Base-by-base conservation (phyloP, 2,888 invertebrate genomes). In the Trilocha varians region DNA sequence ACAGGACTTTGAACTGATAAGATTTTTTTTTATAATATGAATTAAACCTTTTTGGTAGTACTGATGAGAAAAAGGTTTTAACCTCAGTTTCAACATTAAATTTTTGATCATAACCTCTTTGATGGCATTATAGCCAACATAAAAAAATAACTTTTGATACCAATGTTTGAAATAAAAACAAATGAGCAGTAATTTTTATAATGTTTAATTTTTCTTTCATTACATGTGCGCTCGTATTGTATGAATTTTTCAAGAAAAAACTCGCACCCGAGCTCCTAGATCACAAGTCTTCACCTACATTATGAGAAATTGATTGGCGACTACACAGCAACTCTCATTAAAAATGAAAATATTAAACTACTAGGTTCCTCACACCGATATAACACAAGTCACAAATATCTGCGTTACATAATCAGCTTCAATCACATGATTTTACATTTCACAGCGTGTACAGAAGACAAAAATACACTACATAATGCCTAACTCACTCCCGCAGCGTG, bases 161-260 rank as follows among this genome's bases (percentile, higher is more conserved):
- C 13, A 6, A 18, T 11, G 6, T 35, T 16, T 11, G 14, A 15
- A 35, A 15, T 35, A 16, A 35, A 15, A 15, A 15, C 8, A 11
- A 35, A 14, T 35, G 8, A 5, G 35, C 16, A 41, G 42, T 32
- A n/a, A 37, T 33, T 42, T 39, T 16, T 36, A 32, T 36, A 13
- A 36, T 39, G 11, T 34, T 42, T 39, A 59, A 61, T 65, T 69
- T 62, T 63, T 71, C 75, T 71, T 72, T 60, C 61, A 55, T 34
- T 40, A 35, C 36, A 41, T 43, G 41, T 65, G 71, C 61, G 68
- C 78, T 79, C 82, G 65, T 55, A 53, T 47, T 45, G 65, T 52
- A 59, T 73, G 78, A 74, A 69, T 72, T 84, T 84, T 82, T 78
- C 65, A 50, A 47, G 53, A 59, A 76, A 77, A 83, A 82, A 82